Conservation (phyloP, 2,797 vertebrate genomes). For the Tarsius wallacei region DNA sequence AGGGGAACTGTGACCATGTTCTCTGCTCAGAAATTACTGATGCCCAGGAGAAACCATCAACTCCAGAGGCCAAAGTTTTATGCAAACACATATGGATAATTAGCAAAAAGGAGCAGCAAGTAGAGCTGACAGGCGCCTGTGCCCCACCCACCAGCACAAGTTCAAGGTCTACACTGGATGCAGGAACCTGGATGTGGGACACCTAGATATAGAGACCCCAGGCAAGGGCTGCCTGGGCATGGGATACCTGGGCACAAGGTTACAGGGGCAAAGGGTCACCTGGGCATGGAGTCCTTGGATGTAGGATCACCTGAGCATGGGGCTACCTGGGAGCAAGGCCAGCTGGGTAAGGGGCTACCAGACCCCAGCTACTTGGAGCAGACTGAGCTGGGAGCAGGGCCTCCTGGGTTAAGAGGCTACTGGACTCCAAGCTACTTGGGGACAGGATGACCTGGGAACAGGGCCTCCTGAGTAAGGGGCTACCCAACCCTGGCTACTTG, state of each 20-base stretch:
- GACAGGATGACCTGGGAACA: background rate
- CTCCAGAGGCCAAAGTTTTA: background rate
- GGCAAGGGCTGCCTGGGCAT: no score
- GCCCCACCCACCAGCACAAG: accelerated
- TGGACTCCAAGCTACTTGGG: no score
- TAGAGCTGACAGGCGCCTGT: background rate
- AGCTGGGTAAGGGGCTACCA: background rate
- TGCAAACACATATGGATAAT: accelerated
- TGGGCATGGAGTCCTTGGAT: no score
- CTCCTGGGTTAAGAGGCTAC: no score
- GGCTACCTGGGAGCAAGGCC: background rate
- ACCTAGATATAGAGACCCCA: background rate
- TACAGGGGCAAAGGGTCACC: background rate
- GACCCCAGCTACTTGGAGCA: no score
- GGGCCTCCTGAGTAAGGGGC: background rate
- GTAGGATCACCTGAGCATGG: background rate
- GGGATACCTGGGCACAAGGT: no score
- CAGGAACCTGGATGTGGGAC: accelerated
- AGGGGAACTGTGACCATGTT: background rate
- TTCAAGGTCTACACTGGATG: background rate
- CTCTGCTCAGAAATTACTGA: background rate
- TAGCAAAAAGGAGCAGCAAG: no score
- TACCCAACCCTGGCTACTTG: no score
- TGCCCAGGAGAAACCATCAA: background rate
- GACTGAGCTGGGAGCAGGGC: no score